Conservation (phyloP, 1,140 invertebrate genomes). For the Doryteuthis pealeii region DNA sequence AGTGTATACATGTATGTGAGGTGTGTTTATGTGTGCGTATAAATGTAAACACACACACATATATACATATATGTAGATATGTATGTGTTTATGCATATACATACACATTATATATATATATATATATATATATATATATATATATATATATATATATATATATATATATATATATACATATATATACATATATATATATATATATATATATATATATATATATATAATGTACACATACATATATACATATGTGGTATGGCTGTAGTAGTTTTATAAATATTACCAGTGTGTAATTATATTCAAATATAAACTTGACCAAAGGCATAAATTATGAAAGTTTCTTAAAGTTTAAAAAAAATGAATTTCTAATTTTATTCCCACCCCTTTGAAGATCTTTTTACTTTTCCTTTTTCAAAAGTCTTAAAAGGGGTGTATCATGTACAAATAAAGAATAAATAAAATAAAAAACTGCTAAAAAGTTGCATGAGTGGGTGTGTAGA, state of each 20-base stretch:
- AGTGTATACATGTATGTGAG: too few relatives aligned
- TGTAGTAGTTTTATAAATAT: background rate
- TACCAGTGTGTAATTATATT: too few relatives aligned
- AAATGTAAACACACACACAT: background rate
- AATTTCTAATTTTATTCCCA: too few relatives aligned
- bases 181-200: background rate
- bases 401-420: too few relatives aligned
- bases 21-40: background rate
- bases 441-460: too few relatives aligned
- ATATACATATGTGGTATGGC: background rate
- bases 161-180: conserved; percentile 1
- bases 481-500: too few relatives aligned
- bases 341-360: too few relatives aligned
- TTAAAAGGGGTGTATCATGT: too few relatives aligned
- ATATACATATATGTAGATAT: background rate
- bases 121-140: background rate
- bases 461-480: too few relatives aligned
- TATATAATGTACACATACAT: background rate
- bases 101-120: background rate
- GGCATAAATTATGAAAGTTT: too few relatives aligned
- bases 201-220: background rate
- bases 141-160: background rate
- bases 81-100: background rate
- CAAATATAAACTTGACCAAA: too few relatives aligned
- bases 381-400: too few relatives aligned